Conservation (phyloP, 2,797 vertebrate species). For the Epinephelus coioides region DNA sequence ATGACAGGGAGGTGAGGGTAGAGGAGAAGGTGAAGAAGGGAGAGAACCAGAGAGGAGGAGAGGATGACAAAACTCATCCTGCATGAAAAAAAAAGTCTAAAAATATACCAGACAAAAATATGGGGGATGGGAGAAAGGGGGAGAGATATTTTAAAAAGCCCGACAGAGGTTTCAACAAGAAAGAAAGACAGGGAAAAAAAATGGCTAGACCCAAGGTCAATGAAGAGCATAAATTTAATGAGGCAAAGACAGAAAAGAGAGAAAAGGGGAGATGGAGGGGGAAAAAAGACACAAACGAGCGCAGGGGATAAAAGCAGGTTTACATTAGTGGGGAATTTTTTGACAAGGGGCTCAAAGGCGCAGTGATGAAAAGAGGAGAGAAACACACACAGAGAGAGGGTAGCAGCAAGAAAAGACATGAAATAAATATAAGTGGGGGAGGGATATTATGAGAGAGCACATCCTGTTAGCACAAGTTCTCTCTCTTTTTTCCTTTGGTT, state of each 20-base stretch:
- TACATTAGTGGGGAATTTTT: slow-evolving; percentile 10
- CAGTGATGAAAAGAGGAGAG: slow-evolving; percentile 32
- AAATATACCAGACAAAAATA: slow-evolving; percentile 25
- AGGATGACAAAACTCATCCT: slow-evolving; percentile 25
- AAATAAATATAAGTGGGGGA: slow-evolving; percentile 14
- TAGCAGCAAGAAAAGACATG: slow-evolving; percentile 2
- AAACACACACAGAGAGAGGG: slow-evolving; percentile 7
- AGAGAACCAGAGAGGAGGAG: not conserved
- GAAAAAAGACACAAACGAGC: slow-evolving; percentile 8
- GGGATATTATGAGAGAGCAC: not conserved
- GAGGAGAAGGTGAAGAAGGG: slow-evolving; percentile 36
- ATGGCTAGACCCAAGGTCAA: not conserved
- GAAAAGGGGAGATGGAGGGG: not conserved
- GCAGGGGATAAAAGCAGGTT: slow-evolving; percentile 29
- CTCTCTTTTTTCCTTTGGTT: not conserved
- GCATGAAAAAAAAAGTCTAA: slow-evolving; percentile 31
- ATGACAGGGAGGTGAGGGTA: slow-evolving; percentile 43
- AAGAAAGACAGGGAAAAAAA: not conserved
- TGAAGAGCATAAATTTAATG: not conserved
- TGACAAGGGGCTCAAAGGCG: slow-evolving; percentile 38
- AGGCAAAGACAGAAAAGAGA: slow-evolving; percentile 5
- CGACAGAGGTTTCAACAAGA: not conserved
- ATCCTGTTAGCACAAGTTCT: slow-evolving; percentile 1
- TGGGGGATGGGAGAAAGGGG: not conserved
- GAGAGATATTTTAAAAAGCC: not conserved